phyloP scores from a whole-genome alignment of 2,888 invertebrate species.

The Calameuta idolon region DNA sequence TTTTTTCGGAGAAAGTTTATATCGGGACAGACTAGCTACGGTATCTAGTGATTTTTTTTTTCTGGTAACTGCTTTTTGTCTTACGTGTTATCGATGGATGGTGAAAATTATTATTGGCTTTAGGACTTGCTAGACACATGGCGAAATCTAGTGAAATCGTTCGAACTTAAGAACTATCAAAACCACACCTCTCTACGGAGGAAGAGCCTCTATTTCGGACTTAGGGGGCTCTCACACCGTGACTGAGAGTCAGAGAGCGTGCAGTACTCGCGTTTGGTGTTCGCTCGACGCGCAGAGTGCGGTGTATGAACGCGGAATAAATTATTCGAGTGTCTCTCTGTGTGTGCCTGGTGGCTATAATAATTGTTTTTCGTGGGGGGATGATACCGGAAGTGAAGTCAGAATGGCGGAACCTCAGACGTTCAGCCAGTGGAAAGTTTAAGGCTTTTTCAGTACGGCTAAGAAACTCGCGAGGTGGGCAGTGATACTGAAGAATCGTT shows the following conservation, averaged over 20 bases:
- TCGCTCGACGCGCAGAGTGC: conserved; percentile 25
- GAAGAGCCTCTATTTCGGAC: background rate
- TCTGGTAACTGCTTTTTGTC: background rate
- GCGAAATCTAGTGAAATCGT: background rate
- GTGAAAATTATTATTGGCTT: background rate
- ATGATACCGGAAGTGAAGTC: conserved; percentile 62
- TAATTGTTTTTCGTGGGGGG: conserved; percentile 49
- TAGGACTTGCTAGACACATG: background rate
- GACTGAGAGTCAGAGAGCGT: background rate
- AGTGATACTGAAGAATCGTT: conserved; percentile 15
- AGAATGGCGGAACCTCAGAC: conserved; percentile 64
- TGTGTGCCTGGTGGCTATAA: conserved; percentile 32
- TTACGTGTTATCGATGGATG: background rate
- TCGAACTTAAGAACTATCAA: background rate
- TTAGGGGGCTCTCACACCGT: background rate
- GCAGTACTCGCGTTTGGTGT: background rate
- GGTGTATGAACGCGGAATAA: conserved; percentile 59
- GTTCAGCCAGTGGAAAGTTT: conserved; percentile 66
- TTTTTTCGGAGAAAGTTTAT: background rate
- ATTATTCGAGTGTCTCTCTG: conserved; percentile 49
- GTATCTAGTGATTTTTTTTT: background rate
- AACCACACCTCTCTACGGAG: background rate
- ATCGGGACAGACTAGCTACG: background rate
- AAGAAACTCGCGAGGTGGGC: conserved; percentile 46
- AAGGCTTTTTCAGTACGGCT: conserved; percentile 54